phyloP scores from a whole-genome alignment of 2,888 invertebrate genomes.

The Dryomyza anilis region DNA sequence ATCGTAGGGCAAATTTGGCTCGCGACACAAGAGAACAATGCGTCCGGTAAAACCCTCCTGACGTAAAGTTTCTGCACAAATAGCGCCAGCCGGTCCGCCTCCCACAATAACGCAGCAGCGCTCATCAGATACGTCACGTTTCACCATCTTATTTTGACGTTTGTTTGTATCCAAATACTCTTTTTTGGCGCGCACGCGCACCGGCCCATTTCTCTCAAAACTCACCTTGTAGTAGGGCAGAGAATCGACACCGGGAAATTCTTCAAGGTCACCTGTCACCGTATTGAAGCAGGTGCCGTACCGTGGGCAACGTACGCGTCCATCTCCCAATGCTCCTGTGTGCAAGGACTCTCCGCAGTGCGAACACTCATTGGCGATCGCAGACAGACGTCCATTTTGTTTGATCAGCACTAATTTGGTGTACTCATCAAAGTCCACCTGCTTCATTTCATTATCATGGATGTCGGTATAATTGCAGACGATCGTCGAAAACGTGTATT shows the following conservation, averaged over 20 bases:
- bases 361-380: conserved; percentile 88
- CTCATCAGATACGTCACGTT: conserved; percentile 61
- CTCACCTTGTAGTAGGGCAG: conserved; percentile 86
- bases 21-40: conserved; percentile 80
- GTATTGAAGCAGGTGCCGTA: conserved; percentile 95
- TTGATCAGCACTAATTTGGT: conserved; percentile 82
- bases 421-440: conserved; percentile 73
- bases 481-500: conserved; percentile 74
- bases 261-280: conserved; percentile 94
- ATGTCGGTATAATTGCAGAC: conserved; percentile 76
- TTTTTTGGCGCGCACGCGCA: conserved; percentile 71
- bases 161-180: conserved; percentile 64
- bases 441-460: conserved; percentile 81
- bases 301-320: conserved; percentile 91
- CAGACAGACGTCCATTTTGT: conserved; percentile 81
- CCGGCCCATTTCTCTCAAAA: conserved; percentile 67
- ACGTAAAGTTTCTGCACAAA: conserved; percentile 88
- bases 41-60: conserved; percentile 87
- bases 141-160: conserved; percentile 69
- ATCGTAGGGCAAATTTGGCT: conserved; percentile 86
- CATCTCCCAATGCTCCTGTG: conserved; percentile 82
- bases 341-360: conserved; percentile 91
- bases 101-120: conserved; percentile 78
- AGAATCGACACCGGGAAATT: conserved; percentile 94
- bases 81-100: conserved; percentile 85